Evolutionary conservation across 2,888 invertebrate genomes (phyloP).

Genomic region (Mythimna impura): DNA sequence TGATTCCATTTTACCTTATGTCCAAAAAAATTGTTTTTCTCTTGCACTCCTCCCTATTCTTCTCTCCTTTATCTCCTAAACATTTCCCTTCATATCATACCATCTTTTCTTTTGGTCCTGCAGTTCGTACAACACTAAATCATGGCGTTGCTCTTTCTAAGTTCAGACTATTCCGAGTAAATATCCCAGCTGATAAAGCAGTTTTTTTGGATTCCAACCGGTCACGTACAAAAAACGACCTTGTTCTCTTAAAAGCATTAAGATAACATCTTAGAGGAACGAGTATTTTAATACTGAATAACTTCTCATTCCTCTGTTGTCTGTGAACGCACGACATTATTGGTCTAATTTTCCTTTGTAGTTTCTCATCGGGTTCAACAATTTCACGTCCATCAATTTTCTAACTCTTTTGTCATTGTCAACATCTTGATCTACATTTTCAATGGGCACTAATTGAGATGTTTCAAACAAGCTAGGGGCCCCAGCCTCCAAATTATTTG

Average conservation of each 20-base stretch:
- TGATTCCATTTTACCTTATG: neutral
- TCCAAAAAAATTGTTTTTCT: neutral
- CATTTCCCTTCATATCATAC: too few species aligned
- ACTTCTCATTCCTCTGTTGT: constrained; percentile 8
- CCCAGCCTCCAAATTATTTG: constrained; percentile 41
- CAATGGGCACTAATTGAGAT: constrained; percentile 44
- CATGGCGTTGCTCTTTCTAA: constrained; percentile 12
- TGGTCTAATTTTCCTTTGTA: neutral
- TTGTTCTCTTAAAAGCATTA: constrained; percentile 50
- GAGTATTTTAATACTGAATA: constrained; percentile 32
- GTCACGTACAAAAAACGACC: constrained; percentile 54
- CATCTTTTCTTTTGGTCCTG: neutral
- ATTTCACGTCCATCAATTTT: neutral
- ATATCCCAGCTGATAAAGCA: constrained; percentile 54
- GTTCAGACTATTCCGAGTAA: constrained; percentile 28
- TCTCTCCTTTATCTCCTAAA: too few species aligned
- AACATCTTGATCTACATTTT: constrained; percentile 32
- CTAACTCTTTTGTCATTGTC: constrained; percentile 15
- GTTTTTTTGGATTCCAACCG: constrained; percentile 46
- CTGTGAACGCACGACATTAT: constrained; percentile 1
- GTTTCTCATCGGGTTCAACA: neutral
- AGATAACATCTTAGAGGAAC: constrained; percentile 55
- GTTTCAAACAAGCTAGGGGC: constrained; percentile 29
- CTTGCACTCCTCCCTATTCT: neutral
- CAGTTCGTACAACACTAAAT: constrained; percentile 1